phyloP scores from a whole-genome alignment of 1,140 invertebrate species.

The Neodiprion lecontei region DNA sequence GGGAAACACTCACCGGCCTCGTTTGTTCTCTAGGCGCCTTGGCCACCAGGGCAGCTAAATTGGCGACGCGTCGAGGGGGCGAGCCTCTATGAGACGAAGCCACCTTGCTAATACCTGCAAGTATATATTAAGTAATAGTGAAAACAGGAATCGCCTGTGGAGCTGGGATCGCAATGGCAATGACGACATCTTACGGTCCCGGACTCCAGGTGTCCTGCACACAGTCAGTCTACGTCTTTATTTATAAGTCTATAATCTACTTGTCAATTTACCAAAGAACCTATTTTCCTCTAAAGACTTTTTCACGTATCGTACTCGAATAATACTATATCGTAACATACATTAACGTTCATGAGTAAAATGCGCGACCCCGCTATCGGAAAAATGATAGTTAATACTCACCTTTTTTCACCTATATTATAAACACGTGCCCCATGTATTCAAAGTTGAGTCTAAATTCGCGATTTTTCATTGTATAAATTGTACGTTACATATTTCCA shows the following conservation, averaged over 20 bases:
- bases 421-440: not conserved
- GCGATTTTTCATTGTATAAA: too few relatives aligned
- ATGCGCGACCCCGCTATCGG: too few relatives aligned
- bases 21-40: constrained; percentile 59
- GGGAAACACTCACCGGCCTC: constrained; percentile 56
- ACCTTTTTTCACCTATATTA: constrained; percentile 41
- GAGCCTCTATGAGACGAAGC: constrained; percentile 44
- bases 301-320: constrained; percentile 11
- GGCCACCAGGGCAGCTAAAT: constrained; percentile 56
- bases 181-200: too few relatives aligned
- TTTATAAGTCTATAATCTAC: constrained; percentile 39
- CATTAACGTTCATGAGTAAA: not conserved
- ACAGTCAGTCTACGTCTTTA: not conserved
- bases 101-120: too few relatives aligned
- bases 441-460: too few relatives aligned
- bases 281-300: constrained; percentile 55
- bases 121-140: too few relatives aligned
- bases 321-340: not conserved
- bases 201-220: not conserved
- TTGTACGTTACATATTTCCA: too few relatives aligned
- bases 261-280: constrained; percentile 53
- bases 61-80: constrained; percentile 45
- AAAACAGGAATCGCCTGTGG: not conserved
- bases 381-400: too few relatives aligned
- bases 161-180: too few relatives aligned